These are phyloP conservation scores for Thaumatotibia leucotreta DNA, from an alignment of 1,140 invertebrate species.

Conservation along the genomic window DNA sequence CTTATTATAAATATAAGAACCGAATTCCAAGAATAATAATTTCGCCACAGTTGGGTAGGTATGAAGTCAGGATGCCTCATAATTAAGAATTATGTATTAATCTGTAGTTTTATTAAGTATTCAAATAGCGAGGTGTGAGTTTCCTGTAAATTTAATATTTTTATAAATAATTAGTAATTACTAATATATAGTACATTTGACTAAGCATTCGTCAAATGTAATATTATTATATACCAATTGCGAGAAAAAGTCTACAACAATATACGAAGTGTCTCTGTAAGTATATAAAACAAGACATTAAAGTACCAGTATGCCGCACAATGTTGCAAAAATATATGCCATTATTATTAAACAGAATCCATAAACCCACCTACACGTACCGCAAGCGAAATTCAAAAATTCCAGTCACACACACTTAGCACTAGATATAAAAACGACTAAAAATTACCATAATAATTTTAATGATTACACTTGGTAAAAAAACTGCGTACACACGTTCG, in stretches of 20 bases:
- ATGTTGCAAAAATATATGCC: slow-evolving; percentile 12
- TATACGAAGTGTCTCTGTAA: background rate
- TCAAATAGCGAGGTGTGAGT: no score
- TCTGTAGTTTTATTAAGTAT: no score
- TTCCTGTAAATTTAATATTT: no score
- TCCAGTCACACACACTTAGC: background rate
- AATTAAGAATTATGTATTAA: no score
- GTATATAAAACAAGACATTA: background rate
- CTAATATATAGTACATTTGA: no score
- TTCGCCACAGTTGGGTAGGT: no score
- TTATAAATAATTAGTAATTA: no score
- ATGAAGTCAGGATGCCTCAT: no score
- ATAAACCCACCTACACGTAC: slow-evolving; percentile 6
- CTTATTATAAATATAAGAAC: no score
- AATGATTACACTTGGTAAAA: slow-evolving; percentile 18
- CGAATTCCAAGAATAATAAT: no score
- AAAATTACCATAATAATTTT: slow-evolving; percentile 14
- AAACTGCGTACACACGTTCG: slow-evolving; percentile 32
- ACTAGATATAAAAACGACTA: slow-evolving; percentile 11
- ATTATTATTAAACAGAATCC: slow-evolving; percentile 2
- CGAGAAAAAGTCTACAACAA: background rate
- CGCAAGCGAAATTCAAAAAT: slow-evolving; percentile 5
- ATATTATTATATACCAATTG: background rate
- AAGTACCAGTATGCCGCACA: background rate
- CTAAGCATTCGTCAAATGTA: no score